Evolutionary conservation across 1,140 invertebrate species (phyloP).

Genomic region (Gryon sp.): DNA sequence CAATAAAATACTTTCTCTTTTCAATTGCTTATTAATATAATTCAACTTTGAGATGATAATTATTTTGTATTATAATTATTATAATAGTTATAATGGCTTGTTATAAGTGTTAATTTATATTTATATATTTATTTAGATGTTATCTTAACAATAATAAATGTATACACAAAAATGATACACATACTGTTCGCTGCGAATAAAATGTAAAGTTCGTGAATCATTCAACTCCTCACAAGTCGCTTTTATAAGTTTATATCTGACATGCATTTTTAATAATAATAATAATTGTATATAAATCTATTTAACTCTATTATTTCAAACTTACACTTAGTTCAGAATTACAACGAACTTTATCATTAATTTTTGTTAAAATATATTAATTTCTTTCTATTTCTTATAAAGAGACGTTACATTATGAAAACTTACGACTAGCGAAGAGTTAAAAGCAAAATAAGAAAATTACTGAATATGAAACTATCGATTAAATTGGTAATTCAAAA

Average conservation of each 20-base stretch:
- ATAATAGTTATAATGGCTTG: constrained; percentile 25
- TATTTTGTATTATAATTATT: constrained; percentile 19
- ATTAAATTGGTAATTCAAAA: too few relatives aligned
- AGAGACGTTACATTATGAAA: too few relatives aligned
- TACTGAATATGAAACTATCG: constrained; percentile 5
- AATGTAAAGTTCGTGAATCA: constrained; percentile 8
- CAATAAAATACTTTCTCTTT: constrained; percentile 5
- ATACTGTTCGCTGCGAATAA: constrained; percentile 13
- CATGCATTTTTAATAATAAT: too few relatives aligned
- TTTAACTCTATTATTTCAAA: too few relatives aligned
- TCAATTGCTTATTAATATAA: constrained; percentile 29
- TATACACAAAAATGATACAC: constrained; percentile 22
- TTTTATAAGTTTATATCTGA: too few relatives aligned
- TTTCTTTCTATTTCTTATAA: too few relatives aligned
- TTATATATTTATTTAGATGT: too few relatives aligned
- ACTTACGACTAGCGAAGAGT: constrained; percentile 17
- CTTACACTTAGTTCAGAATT: too few relatives aligned
- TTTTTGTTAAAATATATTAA: neutral
- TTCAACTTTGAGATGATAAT: constrained; percentile 27
- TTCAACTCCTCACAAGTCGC: constrained; percentile 5
- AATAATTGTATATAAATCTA: too few relatives aligned
- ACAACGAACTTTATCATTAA: too few relatives aligned
- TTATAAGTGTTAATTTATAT: constrained; percentile 18
- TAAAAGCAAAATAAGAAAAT: neutral
- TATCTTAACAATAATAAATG: constrained; percentile 32